Evolutionary conservation across 2,888 invertebrate genomes (phyloP).

Genomic region (Drosophila pseudotalamancana): DNA sequence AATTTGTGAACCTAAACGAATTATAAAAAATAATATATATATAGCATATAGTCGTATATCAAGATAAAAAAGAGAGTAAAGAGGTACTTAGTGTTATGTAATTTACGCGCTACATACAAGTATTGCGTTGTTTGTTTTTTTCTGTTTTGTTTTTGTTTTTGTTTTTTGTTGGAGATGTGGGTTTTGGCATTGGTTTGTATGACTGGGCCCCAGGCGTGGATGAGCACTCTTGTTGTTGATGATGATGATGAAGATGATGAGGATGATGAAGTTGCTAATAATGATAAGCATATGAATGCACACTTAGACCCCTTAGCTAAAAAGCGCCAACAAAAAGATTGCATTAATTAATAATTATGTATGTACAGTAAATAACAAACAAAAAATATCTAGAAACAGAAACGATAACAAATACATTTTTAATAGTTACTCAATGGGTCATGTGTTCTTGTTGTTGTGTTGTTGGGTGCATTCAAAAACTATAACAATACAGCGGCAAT

Average conservation of each 20-base stretch:
- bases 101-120: constrained; percentile 35
- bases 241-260: constrained; percentile 16
- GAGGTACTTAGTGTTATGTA: constrained; percentile 41
- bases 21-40: not conserved
- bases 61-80: constrained; percentile 1
- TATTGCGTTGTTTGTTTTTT: constrained; percentile 27
- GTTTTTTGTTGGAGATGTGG: constrained; percentile 12
- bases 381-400: constrained; percentile 14
- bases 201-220: constrained; percentile 34
- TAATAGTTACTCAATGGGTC: constrained; percentile 33
- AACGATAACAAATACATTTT: constrained; percentile 42
- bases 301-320: constrained; percentile 27
- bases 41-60: not conserved
- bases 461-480: constrained; percentile 48
- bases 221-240: constrained; percentile 8
- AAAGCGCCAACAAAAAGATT: constrained; percentile 33
- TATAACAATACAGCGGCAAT: constrained; percentile 73
- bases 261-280: constrained; percentile 11
- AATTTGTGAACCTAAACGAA: constrained; percentile 23
- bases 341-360: too few species aligned
- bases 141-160: too few species aligned
- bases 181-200: constrained; percentile 20
- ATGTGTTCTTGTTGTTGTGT: constrained; percentile 31
- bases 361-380: constrained; percentile 23
- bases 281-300: constrained; percentile 35